These are phyloP conservation scores for Pycnomerus fuliginosus DNA, from an alignment of 2,888 invertebrate genomes.

Conservation along the genomic window DNA sequence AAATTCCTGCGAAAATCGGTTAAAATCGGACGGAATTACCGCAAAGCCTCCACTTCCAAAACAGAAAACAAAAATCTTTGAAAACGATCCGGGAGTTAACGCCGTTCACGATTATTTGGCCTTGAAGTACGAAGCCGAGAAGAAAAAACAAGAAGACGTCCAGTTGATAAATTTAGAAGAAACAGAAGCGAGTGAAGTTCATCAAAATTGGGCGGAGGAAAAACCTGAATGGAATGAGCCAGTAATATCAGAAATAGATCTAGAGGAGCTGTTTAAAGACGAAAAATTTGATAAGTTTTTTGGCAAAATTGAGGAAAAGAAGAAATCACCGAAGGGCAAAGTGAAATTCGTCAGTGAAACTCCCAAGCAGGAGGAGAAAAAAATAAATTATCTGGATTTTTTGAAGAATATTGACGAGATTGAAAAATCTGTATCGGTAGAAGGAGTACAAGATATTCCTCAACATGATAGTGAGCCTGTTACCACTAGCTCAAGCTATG, in stretches of 20 bases:
- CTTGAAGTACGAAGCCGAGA: constrained; percentile 31
- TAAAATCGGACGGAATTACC: no score
- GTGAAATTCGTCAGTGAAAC: constrained; percentile 23
- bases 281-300: constrained; percentile 34
- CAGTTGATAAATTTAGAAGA: constrained; percentile 5
- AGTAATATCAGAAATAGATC: constrained; percentile 37
- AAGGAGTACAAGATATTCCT: constrained; percentile 32
- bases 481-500: constrained; percentile 42
- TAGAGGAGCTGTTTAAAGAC: constrained; percentile 37
- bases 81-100: constrained; percentile 15
- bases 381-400: constrained; percentile 40
- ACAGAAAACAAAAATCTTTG: constrained; percentile 24
- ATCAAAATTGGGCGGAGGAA: constrained; percentile 32
- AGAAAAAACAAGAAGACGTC: constrained; percentile 9
- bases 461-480: constrained; percentile 32
- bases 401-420: constrained; percentile 39
- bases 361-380: constrained; percentile 21
- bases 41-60: constrained; percentile 49
- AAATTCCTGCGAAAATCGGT: constrained; percentile 10
- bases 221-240: constrained; percentile 30
- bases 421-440: constrained; percentile 28
- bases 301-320: constrained; percentile 14
- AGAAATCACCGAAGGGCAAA: constrained; percentile 21
- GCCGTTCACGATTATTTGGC: constrained; percentile 39
- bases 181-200: constrained; percentile 21